Base-by-base conservation (phyloP, 2,113 vertebrate species). In the Cacatua alba region DNA sequence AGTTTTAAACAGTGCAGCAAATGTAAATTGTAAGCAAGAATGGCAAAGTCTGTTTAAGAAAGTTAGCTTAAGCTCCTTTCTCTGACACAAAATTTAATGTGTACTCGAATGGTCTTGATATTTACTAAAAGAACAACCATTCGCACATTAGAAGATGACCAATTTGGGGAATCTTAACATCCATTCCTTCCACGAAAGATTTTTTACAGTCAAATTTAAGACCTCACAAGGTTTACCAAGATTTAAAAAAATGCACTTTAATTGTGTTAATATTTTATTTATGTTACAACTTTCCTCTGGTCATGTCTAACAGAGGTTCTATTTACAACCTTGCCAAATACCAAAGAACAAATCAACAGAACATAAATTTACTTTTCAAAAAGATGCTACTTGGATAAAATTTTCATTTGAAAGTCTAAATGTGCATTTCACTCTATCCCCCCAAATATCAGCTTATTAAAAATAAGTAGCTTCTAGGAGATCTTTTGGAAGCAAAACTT, bases 211-310 rank as follows among this genome's bases (percentile, higher is more conserved):
- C 70, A 88, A 0, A 0, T 71, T 53, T 76, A 94, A 83, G 68
- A 92, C 41, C 60, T 97, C 76, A 90, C 83, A 88, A 94, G 67
- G 24, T 92, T 96, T 81, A 77, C 92, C 70, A 86, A 89, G 91
- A 83, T 76, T 97, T 35, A 82, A 96, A 90, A 96, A 95, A 39
- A 91, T 51, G 21, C 14, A 93, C 59, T 95, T 97, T 97, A 96
- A 97, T 96, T 95, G 97, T 60, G 59, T 75, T 97, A 93, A 91
- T 97, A 95, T 96, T 92, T 96, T 96, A 95, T 97, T 95, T 96
- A 96, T 78, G 51, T 81, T 97, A 85, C n/a, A 57, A 74, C 55
- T 79, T 88, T 80, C 91, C 88, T 35, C 82, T 51, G 33, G 95
- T 94, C 94, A 84, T 82, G 72, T 95, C 90, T 97, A 96, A 96